A percentile compares a stretch with the other conserved stretches of the same genome.
Conservation (phyloP, 2,888 invertebrate species). For the Glaucopsyche alexis region DNA sequence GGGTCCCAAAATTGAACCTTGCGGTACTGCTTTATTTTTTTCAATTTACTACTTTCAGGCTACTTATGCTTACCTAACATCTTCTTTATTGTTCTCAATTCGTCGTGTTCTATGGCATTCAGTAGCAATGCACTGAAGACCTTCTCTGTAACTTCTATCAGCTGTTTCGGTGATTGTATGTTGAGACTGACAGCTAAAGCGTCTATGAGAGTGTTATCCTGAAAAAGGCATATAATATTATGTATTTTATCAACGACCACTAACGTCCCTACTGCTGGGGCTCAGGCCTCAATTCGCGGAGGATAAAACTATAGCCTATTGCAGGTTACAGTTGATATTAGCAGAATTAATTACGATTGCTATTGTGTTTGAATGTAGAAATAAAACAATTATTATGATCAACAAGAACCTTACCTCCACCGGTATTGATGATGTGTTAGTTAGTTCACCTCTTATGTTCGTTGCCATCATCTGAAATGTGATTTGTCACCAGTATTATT, state of each 20-base stretch:
- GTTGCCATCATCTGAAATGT: slow-evolving; percentile 84
- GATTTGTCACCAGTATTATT: too few species aligned
- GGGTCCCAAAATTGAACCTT: neutral
- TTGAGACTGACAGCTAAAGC: slow-evolving; percentile 78
- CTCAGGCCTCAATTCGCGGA: too few species aligned
- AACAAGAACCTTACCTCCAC: slow-evolving; percentile 50
- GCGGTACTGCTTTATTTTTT: neutral
- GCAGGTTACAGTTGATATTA: too few species aligned
- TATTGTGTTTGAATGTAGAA: too few species aligned
- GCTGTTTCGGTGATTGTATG: slow-evolving; percentile 71
- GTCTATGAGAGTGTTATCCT: slow-evolving; percentile 78
- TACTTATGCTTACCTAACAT: slow-evolving; percentile 54
- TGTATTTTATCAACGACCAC: neutral
- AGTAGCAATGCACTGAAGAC: slow-evolving; percentile 64
- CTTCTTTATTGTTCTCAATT: slow-evolving; percentile 58
- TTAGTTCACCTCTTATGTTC: slow-evolving; percentile 90
- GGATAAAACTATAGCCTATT: too few species aligned
- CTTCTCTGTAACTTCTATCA: slow-evolving; percentile 64
- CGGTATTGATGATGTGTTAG: slow-evolving; percentile 63
- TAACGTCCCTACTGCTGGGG: too few species aligned
- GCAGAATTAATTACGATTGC: too few species aligned
- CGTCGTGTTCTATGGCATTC: slow-evolving; percentile 64
- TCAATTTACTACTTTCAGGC: too few species aligned
- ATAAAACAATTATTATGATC: too few species aligned
- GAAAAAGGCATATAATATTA: slow-evolving; percentile 29